phyloP scores from a whole-genome alignment of 1,140 invertebrate genomes.

The Micrasema longulum region DNA sequence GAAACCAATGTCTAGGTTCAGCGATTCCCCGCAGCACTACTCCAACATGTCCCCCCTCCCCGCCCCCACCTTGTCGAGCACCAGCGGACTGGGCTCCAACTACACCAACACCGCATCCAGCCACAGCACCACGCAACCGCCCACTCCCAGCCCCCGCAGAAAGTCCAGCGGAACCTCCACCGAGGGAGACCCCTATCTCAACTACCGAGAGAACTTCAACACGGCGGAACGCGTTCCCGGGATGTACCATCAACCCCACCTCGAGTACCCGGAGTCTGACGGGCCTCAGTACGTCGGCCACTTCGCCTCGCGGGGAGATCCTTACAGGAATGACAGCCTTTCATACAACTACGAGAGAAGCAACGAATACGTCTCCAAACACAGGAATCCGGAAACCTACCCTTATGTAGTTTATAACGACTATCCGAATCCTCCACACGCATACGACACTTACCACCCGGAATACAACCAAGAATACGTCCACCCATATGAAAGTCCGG shows the following conservation, averaged over 20 bases:
- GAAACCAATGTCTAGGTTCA: slow-evolving; percentile 77
- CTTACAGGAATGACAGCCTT: slow-evolving; percentile 48
- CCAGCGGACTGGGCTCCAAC: slow-evolving; percentile 64
- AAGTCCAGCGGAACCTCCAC: slow-evolving; percentile 76
- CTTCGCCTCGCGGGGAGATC: slow-evolving; percentile 43
- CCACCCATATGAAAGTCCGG: slow-evolving; percentile 74
- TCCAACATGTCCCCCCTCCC: slow-evolving; percentile 56
- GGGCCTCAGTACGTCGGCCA: slow-evolving; percentile 48
- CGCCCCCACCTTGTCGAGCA: slow-evolving; percentile 62
- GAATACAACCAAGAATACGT: slow-evolving; percentile 62
- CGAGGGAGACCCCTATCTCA: slow-evolving; percentile 68
- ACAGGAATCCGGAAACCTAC: slow-evolving; percentile 47
- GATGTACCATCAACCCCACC: slow-evolving; percentile 61
- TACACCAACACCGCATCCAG: slow-evolving; percentile 61
- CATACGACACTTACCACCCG: slow-evolving; percentile 55
- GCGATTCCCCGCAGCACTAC: slow-evolving; percentile 81
- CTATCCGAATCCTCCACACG: slow-evolving; percentile 44
- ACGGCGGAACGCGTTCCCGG: slow-evolving; percentile 66
- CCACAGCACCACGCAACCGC: slow-evolving; percentile 64
- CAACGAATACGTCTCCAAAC: slow-evolving; percentile 48
- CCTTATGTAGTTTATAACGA: slow-evolving; percentile 51
- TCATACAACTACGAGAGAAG: slow-evolving; percentile 48
- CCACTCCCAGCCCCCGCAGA: slow-evolving; percentile 77
- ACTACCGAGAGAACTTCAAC: slow-evolving; percentile 56
- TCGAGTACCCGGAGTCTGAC: slow-evolving; percentile 46